phyloP scores from a whole-genome alignment of 1,140 invertebrate genomes.

The Hypothenemus hampei region DNA sequence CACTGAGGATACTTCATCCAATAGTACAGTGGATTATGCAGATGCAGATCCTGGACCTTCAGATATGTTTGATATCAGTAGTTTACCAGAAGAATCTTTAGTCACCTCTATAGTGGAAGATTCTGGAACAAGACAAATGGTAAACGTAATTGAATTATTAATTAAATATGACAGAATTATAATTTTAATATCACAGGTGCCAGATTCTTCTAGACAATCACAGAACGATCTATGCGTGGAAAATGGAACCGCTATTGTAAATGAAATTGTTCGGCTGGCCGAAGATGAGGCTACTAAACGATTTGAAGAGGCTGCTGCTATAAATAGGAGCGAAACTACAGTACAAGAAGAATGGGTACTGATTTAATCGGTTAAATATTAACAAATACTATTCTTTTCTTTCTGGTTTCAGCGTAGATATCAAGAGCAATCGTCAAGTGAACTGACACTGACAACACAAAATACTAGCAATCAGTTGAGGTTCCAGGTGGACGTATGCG shows the following conservation, averaged over 20 bases:
- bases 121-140: not conserved
- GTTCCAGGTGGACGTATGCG: not conserved
- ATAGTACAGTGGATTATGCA: constrained; percentile 26
- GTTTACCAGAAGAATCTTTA: constrained; percentile 24
- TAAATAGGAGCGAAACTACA: too few species aligned
- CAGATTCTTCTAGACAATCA: too few species aligned
- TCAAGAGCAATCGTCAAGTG: too few species aligned
- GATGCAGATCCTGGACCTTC: constrained; percentile 27
- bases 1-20: constrained; percentile 13
- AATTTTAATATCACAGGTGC: too few species aligned
- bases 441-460: too few species aligned
- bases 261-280: not conserved
- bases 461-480: too few species aligned
- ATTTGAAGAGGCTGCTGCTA: too few species aligned
- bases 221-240: not conserved
- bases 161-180: too few species aligned
- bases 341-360: too few species aligned
- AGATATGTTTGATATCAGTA: constrained; percentile 24
- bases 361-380: too few species aligned
- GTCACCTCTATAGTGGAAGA: not conserved
- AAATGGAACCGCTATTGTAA: not conserved
- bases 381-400: too few species aligned
- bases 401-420: too few species aligned
- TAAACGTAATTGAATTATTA: not conserved
- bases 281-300: not conserved